These are phyloP conservation scores for Rhizomys pruinosus DNA, from an alignment of 2,113 vertebrate genomes.

Conservation along the genomic window DNA sequence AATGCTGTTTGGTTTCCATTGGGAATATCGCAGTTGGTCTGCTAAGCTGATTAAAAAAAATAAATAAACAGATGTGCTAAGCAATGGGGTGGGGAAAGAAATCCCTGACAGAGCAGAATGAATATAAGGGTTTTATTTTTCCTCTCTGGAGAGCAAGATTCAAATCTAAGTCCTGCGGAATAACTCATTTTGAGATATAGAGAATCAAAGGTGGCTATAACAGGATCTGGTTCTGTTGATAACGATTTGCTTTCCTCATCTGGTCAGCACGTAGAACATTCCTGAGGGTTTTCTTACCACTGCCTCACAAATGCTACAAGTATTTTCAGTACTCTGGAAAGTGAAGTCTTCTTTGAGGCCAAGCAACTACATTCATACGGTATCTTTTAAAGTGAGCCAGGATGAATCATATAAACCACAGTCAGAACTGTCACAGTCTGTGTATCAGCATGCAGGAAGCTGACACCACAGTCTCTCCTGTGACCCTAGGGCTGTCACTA, in stretches of 20 bases:
- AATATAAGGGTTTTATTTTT: conserved; percentile 40
- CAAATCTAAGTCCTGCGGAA: conserved; percentile 12
- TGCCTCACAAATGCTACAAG: background rate
- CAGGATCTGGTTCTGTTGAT: background rate
- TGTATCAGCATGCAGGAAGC: background rate
- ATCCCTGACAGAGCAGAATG: conserved; percentile 58
- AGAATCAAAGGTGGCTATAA: background rate
- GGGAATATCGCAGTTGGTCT: conserved; percentile 44
- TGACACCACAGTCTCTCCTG: background rate
- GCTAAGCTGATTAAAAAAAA: conserved; percentile 47
- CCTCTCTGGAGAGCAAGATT: background rate
- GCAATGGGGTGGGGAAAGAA: conserved; percentile 22
- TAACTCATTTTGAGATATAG: conserved; percentile 49
- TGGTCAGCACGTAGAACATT: background rate
- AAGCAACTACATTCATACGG: background rate
- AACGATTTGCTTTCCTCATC: conserved; percentile 14
- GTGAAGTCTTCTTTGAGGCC: background rate
- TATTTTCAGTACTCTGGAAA: background rate
- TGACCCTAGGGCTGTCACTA: background rate
- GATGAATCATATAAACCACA: background rate
- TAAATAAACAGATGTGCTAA: conserved; percentile 20
- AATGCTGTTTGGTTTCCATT: conserved; percentile 37
- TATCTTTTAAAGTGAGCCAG: background rate
- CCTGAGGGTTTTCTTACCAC: background rate
- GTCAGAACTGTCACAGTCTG: background rate